A percentile compares a stretch with the other conserved stretches of the same genome.
Evolutionary conservation across 2,888 invertebrate species (phyloP).

Genomic region (Mythimna loreyi): DNA sequence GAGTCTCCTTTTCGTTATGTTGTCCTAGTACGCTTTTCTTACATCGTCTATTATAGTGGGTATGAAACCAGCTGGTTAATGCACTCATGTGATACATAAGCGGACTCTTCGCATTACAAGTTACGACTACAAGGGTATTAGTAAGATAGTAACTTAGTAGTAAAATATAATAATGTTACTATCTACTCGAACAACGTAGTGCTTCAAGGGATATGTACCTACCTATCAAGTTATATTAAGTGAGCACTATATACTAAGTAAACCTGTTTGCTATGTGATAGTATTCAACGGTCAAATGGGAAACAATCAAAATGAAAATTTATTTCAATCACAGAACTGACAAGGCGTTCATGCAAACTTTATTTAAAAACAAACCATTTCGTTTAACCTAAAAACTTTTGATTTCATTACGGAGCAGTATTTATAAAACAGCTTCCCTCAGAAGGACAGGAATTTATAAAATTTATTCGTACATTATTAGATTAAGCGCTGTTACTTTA

Average conservation of each 20-base stretch:
- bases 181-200: background rate
- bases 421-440: slow-evolving; percentile 13
- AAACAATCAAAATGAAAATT: background rate
- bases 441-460: slow-evolving; percentile 11
- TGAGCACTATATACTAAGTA: background rate
- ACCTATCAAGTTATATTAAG: background rate
- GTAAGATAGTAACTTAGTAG: background rate
- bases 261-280: background rate
- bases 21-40: slow-evolving; percentile 11
- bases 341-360: slow-evolving; percentile 5
- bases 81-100: slow-evolving; percentile 23
- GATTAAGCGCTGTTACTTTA: slow-evolving; percentile 50
- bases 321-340: background rate
- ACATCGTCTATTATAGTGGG: slow-evolving; percentile 15
- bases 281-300: background rate
- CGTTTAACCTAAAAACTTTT: slow-evolving; percentile 26
- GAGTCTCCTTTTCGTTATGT: slow-evolving; percentile 23
- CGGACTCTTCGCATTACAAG: slow-evolving; percentile 19
- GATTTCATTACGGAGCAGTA: slow-evolving; percentile 39
- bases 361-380: slow-evolving; percentile 14
- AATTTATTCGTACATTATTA: slow-evolving; percentile 36
- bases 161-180: slow-evolving; percentile 8
- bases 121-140: slow-evolving; percentile 28
- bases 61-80: slow-evolving; percentile 34
- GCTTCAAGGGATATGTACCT: background rate